Evolutionary conservation across 2,797 vertebrate species (phyloP).

Genomic region (Glyptemys insculpta): DNA sequence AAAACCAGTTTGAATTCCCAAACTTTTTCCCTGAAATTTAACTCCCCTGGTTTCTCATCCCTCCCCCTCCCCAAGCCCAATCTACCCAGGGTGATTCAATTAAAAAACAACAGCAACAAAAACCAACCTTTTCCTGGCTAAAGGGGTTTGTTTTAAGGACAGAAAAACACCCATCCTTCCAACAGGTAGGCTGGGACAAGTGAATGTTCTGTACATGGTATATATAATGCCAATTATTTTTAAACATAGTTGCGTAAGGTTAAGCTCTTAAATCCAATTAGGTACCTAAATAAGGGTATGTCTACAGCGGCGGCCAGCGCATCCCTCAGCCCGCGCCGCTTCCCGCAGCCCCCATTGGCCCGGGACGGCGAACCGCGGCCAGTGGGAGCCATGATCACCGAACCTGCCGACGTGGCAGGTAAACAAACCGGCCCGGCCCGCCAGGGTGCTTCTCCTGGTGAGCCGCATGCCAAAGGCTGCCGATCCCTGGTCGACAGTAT

Average conservation of each 20-base stretch:
- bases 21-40: background rate
- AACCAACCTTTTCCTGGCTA: background rate
- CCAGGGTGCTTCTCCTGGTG: too few relatives aligned
- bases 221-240: background rate
- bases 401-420: too few relatives aligned
- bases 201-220: background rate
- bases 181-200: background rate
- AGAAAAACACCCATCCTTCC: background rate
- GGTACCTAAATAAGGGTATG: background rate
- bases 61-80: background rate
- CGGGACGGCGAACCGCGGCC: too few relatives aligned
- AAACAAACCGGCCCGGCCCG: too few relatives aligned
- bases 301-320: background rate
- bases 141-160: rapidly evolving
- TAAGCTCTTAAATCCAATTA: background rate
- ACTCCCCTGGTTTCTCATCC: background rate
- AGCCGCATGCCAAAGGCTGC: too few relatives aligned
- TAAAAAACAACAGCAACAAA: rapidly evolving
- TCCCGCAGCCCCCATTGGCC: too few relatives aligned
- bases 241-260: background rate
- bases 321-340: too few relatives aligned
- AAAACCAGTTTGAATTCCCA: background rate
- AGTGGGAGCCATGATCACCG: too few relatives aligned
- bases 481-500: too few relatives aligned
- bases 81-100: rapidly evolving